Conservation (phyloP, 2,888 invertebrate genomes). For the Noctua janthe region DNA sequence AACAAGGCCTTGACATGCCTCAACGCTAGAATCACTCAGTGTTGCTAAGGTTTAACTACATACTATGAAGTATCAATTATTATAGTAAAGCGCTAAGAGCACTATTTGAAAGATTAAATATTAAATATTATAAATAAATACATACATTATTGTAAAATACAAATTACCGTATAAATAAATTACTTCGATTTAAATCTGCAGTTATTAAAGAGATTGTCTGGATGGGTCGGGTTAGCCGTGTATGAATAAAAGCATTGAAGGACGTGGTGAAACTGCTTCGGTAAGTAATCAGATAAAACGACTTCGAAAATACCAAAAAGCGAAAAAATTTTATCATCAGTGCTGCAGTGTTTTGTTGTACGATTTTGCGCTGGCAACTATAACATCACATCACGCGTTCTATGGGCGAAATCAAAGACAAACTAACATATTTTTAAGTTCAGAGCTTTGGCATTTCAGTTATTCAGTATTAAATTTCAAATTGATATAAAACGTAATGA, state of each 20-base stretch:
- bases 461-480: not conserved
- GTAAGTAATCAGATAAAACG: not conserved
- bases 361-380: conserved; percentile 45
- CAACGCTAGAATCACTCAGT: conserved; percentile 31
- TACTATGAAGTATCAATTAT: not conserved
- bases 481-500: not conserved
- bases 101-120: not conserved
- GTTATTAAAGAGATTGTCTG: not conserved
- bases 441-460: conserved; percentile 29
- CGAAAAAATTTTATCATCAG: not conserved
- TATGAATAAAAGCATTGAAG: not conserved
- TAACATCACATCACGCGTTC: conserved; percentile 54
- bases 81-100: not conserved
- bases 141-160: not conserved
- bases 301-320: conserved; percentile 4
- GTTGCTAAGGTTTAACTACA: conserved; percentile 28
- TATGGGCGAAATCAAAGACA: conserved; percentile 55
- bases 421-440: conserved; percentile 23
- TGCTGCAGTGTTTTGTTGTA: not conserved
- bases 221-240: no score
- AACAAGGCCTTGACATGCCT: conserved; percentile 62
- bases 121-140: no score
- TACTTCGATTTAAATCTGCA: not conserved
- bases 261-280: not conserved
- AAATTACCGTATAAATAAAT: not conserved